Evolutionary conservation across 2,888 invertebrate genomes (phyloP), one percentile per base, ranked within the genome.

Genomic region (Hydroisotoma schaefferi): DNA sequence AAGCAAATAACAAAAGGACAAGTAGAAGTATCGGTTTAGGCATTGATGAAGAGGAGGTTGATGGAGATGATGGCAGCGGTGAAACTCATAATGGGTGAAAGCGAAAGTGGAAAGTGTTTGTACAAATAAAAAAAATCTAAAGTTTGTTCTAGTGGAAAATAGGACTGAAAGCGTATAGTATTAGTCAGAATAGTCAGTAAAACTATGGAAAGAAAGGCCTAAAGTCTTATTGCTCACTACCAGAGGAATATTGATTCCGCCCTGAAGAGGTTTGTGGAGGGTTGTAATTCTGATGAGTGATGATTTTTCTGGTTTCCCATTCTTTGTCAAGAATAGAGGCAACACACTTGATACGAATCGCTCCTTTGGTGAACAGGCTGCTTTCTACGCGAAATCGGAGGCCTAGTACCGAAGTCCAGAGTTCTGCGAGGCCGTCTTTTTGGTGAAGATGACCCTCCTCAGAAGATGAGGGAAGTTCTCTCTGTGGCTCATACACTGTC

Each of bases 201-300:
- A 8, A 33, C 15, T 33, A 15, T 33, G 33, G 33, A 33, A 15
- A 33, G 33, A 33, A 15, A 33, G 8, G n/a, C n/a, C n/a, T n/a
- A n/a, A n/a, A n/a, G n/a, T n/a, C n/a, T n/a, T n/a, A n/a, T n/a
- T n/a, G n/a, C n/a, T n/a, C n/a, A n/a, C 15, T 33, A 46, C 46
- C 46, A 3, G 48, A 28, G 23, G 48, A 48, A 28, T 28, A 28
- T 28, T 49, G 49, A 49, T 49, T 27, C 18, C 28, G 26, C n/a
- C 28, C 49, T 3, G 49, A 27, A 3, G 52, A 52, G 23, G 26
- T 37, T 22, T 22, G 37, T 18, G 52, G 52, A 23, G 33, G 52
- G 22, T 52, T 33, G 37, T 52, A 52, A 52, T 33, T 52, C 37
- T 52, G 52, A 52, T 52, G 52, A 52, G 52, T 52, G 28, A 52